Evolutionary conservation across 2,113 vertebrate species (phyloP).

Genomic region (Electrona antarctica): DNA sequence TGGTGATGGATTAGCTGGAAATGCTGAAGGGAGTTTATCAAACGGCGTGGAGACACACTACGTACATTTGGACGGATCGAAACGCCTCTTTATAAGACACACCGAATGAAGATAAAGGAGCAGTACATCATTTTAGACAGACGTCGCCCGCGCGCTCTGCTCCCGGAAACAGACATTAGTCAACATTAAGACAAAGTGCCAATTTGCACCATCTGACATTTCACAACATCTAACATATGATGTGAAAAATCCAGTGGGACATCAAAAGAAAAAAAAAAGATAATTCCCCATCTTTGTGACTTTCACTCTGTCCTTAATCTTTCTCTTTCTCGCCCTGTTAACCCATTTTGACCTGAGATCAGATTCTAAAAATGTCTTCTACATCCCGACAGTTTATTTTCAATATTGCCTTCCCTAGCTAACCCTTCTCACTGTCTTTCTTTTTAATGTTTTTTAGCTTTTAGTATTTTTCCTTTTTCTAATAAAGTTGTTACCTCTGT

Average conservation of each 20-base stretch:
- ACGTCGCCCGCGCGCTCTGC: neutral
- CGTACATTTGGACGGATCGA: neutral
- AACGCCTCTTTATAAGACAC: slow-evolving; percentile 6
- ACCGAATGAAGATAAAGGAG: slow-evolving; percentile 12
- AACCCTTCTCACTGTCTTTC: too few relatives aligned
- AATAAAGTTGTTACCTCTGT: too few relatives aligned
- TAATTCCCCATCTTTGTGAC: neutral
- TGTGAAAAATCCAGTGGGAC: neutral
- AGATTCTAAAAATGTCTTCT: too few relatives aligned
- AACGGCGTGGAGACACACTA: neutral
- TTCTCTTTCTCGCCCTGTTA: neutral
- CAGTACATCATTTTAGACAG: neutral
- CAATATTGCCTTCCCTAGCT: too few relatives aligned
- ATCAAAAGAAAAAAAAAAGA: neutral
- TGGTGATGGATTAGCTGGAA: slow-evolving; percentile 8
- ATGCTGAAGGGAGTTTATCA: neutral
- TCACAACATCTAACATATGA: neutral
- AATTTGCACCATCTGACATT: neutral
- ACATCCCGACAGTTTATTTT: too few relatives aligned
- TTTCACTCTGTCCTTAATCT: neutral
- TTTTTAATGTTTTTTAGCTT: too few relatives aligned
- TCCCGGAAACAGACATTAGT: slow-evolving; percentile 8
- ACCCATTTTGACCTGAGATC: too few relatives aligned
- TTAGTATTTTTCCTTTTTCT: too few relatives aligned
- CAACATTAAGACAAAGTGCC: neutral